Conservation (phyloP, 1,140 invertebrate genomes). For the Schlechtendalia chinensis region DNA sequence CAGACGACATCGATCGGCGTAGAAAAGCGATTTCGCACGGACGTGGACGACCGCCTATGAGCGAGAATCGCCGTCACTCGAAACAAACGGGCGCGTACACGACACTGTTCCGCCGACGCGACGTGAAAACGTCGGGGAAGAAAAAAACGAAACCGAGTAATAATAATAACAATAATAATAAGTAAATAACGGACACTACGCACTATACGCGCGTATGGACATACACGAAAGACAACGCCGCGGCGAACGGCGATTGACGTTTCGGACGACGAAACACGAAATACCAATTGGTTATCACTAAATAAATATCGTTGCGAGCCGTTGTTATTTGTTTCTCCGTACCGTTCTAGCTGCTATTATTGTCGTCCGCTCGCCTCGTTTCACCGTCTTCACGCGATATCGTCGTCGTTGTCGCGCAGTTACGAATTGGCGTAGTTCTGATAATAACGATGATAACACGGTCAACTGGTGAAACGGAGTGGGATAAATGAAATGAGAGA, state of each 20-base stretch:
- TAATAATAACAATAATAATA: too few species aligned
- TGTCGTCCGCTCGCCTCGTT: too few species aligned
- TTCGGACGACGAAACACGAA: not conserved
- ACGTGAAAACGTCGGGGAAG: not conserved
- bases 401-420: slow-evolving; percentile 9
- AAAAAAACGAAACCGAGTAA: not conserved
- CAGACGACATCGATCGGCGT: not conserved
- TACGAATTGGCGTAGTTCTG: slow-evolving; percentile 43
- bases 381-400: not conserved
- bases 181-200: too few species aligned
- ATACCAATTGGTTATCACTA: not conserved
- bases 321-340: not conserved
- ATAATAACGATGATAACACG: slow-evolving; percentile 45
- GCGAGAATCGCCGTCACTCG: too few species aligned
- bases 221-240: not conserved
- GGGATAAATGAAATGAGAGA: too few species aligned
- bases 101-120: not conserved
- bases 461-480: slow-evolving; percentile 34
- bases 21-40: not conserved
- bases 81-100: too few species aligned
- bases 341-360: not conserved
- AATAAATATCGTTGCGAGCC: not conserved
- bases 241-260: not conserved
- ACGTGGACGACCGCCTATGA: not conserved
- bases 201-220: too few species aligned